These are phyloP conservation scores for Meteorus sp. DNA, from an alignment of 1,140 invertebrate species.

Conservation along the genomic window DNA sequence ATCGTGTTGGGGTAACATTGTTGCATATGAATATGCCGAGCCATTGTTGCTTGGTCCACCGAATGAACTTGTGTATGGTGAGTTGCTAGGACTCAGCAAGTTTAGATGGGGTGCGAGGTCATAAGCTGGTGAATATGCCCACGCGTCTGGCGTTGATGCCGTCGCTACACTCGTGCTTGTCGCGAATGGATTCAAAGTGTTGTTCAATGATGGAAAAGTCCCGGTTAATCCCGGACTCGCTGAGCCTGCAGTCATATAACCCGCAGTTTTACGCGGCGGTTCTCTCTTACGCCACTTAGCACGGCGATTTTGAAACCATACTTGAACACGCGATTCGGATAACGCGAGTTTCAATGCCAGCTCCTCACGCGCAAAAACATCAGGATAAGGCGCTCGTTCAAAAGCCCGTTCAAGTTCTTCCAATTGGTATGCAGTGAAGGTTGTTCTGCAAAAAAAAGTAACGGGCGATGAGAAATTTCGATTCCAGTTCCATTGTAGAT, in stretches of 20 bases:
- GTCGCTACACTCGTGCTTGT: slow-evolving; percentile 58
- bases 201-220: slow-evolving; percentile 67
- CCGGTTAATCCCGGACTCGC: slow-evolving; percentile 64
- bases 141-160: slow-evolving; percentile 70
- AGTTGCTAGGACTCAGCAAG: slow-evolving; percentile 69
- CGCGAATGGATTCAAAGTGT: slow-evolving; percentile 68
- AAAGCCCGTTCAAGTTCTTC: slow-evolving; percentile 94
- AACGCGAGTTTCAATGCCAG: slow-evolving; percentile 86
- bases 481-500: neutral
- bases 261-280: slow-evolving; percentile 90
- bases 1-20: slow-evolving; percentile 70
- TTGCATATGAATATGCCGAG: slow-evolving; percentile 64
- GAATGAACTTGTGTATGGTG: slow-evolving; percentile 65
- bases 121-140: slow-evolving; percentile 75
- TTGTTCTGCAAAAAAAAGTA: slow-evolving; percentile 72
- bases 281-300: slow-evolving; percentile 98
- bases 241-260: slow-evolving; percentile 67
- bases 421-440: slow-evolving; percentile 93
- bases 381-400: slow-evolving; percentile 92
- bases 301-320: slow-evolving; percentile 92
- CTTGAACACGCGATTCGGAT: slow-evolving; percentile 92
- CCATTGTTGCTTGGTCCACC: slow-evolving; percentile 56
- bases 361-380: slow-evolving; percentile 94
- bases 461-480: slow-evolving; percentile 11
- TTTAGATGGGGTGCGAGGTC: slow-evolving; percentile 73